A percentile compares a stretch with the other conserved stretches of the same genome.
phyloP scores from a whole-genome alignment of 2,797 vertebrate species.

The Centropyge bicolor region DNA sequence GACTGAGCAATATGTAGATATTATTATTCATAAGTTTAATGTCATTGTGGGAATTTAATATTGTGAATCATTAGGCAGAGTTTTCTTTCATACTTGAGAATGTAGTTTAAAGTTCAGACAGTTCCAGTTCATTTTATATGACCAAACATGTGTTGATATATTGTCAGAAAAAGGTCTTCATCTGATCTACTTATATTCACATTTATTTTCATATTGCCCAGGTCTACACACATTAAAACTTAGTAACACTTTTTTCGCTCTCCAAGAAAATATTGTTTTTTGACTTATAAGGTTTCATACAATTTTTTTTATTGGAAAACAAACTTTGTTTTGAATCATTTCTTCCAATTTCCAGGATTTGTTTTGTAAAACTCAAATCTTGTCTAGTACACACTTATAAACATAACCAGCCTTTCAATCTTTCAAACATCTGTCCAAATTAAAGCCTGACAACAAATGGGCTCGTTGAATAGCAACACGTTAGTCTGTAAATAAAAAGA shows the following conservation, averaged over 20 bases:
- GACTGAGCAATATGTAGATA: constrained; percentile 8
- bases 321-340: constrained; percentile 25
- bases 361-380: constrained; percentile 41
- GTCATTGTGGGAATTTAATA: background rate
- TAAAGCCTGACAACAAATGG: constrained; percentile 36
- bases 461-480: constrained; percentile 12
- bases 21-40: constrained; percentile 1
- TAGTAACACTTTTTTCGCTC: background rate
- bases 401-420: constrained; percentile 9
- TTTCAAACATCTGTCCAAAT: constrained; percentile 29
- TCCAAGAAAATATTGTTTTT: constrained; percentile 9
- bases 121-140: background rate
- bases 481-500: constrained; percentile 30
- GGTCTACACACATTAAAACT: constrained; percentile 15
- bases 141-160: background rate
- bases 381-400: constrained; percentile 30
- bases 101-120: background rate
- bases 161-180: background rate
- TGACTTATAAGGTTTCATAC: constrained; percentile 7
- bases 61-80: background rate
- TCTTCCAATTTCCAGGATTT: constrained; percentile 27
- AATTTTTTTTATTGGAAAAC: constrained; percentile 26
- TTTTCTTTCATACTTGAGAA: constrained; percentile 13
- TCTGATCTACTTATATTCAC: background rate
- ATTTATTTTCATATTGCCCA: constrained; percentile 9